Percentiles rank a stretch among this genome's conserved stretches.
Conservation (phyloP, 2,888 invertebrate genomes). For the Heliconius ethilla region DNA sequence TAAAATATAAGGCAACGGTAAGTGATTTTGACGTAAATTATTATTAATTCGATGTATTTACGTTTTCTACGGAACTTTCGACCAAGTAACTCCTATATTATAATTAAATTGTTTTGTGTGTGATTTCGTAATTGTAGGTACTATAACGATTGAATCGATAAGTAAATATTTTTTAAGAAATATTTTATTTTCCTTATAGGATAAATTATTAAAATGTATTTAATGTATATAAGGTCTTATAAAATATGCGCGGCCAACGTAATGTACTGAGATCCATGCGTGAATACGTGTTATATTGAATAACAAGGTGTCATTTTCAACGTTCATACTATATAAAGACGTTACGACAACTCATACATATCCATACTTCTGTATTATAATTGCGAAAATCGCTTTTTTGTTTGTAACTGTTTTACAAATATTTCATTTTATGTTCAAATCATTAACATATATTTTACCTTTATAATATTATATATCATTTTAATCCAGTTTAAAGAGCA, state of each 20-base stretch:
- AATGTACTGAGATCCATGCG: background rate
- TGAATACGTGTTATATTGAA: background rate
- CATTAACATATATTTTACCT: background rate
- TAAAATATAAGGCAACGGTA: conserved; percentile 97
- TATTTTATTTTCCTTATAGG: too few relatives aligned
- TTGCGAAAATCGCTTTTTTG: background rate
- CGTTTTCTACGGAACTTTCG: background rate
- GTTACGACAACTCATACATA: background rate
- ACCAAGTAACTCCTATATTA: too few relatives aligned
- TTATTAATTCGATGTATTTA: background rate
- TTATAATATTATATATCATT: too few relatives aligned
- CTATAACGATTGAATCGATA: too few relatives aligned
- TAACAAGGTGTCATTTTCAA: background rate
- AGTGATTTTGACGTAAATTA: conserved; percentile 53
- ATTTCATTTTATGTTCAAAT: background rate
- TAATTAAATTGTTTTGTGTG: too few relatives aligned
- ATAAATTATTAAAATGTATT: background rate
- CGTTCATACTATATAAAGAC: background rate
- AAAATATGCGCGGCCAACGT: background rate
- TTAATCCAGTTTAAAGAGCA: too few relatives aligned
- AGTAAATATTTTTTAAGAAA: too few relatives aligned
- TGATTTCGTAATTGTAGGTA: too few relatives aligned
- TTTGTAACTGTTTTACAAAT: background rate
- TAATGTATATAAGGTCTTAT: background rate
- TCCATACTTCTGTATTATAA: background rate